Base-by-base conservation (phyloP, 2,113 vertebrate species). In the Dunckerocampus dactyliophorus region DNA sequence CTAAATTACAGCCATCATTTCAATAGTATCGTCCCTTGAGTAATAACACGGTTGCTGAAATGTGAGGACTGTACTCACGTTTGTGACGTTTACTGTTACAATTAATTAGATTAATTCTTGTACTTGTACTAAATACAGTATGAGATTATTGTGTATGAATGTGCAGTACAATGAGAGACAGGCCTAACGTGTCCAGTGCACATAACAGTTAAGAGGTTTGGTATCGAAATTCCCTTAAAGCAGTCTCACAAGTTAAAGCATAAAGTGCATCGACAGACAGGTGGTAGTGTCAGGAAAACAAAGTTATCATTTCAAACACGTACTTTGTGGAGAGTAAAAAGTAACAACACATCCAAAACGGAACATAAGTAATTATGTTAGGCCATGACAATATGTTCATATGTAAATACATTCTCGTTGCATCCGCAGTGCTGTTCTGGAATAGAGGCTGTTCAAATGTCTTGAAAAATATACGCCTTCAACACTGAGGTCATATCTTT, bases 331-430 rank as follows among this genome's bases (percentile, higher is more conserved):
- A 51, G 49, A 51, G 20, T 49, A 10, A 54, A 28, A 55, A 37
- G 16, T 10, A 58, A 7, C 47, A 20, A n/a, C 24, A 60, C 43
- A 69, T 42, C 39, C 39, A 42, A 13, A 42, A 42, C 39, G 39
- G 11, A 42, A 42, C 39, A 42, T 42, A 55, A 47, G 75, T 58
- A 19, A 58, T 31, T 52, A 52, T 8, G 10, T 22, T 3, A 47
- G 17, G 47, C 9, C 19, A 4, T 20, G 10, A 49, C 47, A 20
- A 21, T 13, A 11, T 20, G 49, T 72, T 80, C 48, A 77, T 69
- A 83, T 75, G 78, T 80, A 75, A 82, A 85, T 85, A 87, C 88
- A 89, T 88, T 88, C 86, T 84, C 79, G 65, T 79, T 85, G 77
- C 76, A 85, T 83, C 71, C 64, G 70, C 65, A 75, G 77, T 75